phyloP scores from a whole-genome alignment of 2,888 invertebrate species.

The Ditula angustiorana region DNA sequence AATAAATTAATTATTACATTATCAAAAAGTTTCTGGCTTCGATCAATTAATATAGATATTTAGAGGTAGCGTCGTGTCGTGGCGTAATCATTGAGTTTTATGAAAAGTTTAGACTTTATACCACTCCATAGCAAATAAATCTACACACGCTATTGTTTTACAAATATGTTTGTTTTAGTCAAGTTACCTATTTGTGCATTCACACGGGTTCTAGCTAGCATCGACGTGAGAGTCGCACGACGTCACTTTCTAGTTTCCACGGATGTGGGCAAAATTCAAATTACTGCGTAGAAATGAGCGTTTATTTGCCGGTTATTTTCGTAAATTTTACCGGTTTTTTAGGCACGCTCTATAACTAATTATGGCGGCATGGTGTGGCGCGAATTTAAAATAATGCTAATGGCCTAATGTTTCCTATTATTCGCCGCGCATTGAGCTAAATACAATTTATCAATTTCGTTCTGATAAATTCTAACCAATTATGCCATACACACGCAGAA shows the following conservation, averaged over 20 bases:
- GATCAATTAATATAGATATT: too few relatives aligned
- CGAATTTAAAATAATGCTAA: constrained; percentile 7
- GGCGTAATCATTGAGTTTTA: background rate
- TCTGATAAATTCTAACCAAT: background rate
- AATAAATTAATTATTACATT: background rate
- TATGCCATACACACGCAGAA: too few relatives aligned
- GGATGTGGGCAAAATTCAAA: constrained; percentile 15
- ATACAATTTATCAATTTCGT: background rate
- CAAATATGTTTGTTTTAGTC: constrained; percentile 38
- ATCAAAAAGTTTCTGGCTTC: background rate
- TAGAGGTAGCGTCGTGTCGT: too few relatives aligned
- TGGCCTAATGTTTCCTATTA: too few relatives aligned
- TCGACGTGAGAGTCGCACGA: constrained; percentile 31
- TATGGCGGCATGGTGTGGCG: constrained; percentile 19
- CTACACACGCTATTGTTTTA: constrained; percentile 44
- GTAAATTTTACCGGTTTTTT: constrained; percentile 23
- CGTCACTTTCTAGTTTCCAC: constrained; percentile 46
- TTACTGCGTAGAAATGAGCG: constrained; percentile 16
- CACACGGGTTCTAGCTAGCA: constrained; percentile 46
- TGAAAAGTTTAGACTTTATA: constrained; percentile 43
- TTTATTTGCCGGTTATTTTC: constrained; percentile 42
- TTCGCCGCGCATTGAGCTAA: background rate
- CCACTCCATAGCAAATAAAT: constrained; percentile 40
- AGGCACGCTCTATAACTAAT: constrained; percentile 7
- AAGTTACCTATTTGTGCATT: constrained; percentile 48